Evolutionary conservation across 2,888 invertebrate species (phyloP).

Genomic region (Agriopis leucophaearia): DNA sequence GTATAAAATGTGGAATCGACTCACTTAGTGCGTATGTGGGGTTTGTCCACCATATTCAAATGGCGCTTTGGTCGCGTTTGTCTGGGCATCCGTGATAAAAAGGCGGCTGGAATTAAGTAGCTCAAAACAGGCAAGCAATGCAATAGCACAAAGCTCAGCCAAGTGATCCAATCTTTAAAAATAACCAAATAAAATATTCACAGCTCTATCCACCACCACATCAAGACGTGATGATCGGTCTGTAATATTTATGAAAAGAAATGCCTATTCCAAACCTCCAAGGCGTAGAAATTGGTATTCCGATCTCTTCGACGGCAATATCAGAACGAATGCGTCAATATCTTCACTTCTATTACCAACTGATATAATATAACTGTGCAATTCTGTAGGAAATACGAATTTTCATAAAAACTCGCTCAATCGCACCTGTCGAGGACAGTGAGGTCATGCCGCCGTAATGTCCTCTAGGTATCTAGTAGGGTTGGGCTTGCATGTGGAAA

Average conservation of each 20-base stretch:
- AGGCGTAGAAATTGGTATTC: conserved; percentile 35
- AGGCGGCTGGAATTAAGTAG: too few species aligned
- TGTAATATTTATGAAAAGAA: conserved; percentile 22
- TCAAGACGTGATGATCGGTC: conserved; percentile 24
- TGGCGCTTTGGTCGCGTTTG: too few species aligned
- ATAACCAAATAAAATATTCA: conserved; percentile 12
- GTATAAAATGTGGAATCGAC: too few species aligned
- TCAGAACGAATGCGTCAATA: conserved; percentile 26
- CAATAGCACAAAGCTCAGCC: not conserved
- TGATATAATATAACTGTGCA: conserved; percentile 22
- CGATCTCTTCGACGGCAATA: conserved; percentile 27
- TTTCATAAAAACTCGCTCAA: conserved; percentile 42
- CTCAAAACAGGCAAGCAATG: not conserved
- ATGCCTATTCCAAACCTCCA: conserved; percentile 18
- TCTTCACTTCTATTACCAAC: conserved; percentile 29
- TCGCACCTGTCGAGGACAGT: conserved; percentile 35
- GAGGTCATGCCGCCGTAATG: conserved; percentile 40
- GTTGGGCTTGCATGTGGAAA: not conserved
- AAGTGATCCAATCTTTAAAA: not conserved
- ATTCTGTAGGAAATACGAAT: conserved; percentile 33
- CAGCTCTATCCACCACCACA: conserved; percentile 5
- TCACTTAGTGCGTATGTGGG: too few species aligned
- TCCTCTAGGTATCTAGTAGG: conserved; percentile 22
- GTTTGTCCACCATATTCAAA: too few species aligned
- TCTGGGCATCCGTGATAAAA: too few species aligned